Conservation (phyloP, 1,140 invertebrate genomes). For the Hylaeus anthracinus region DNA sequence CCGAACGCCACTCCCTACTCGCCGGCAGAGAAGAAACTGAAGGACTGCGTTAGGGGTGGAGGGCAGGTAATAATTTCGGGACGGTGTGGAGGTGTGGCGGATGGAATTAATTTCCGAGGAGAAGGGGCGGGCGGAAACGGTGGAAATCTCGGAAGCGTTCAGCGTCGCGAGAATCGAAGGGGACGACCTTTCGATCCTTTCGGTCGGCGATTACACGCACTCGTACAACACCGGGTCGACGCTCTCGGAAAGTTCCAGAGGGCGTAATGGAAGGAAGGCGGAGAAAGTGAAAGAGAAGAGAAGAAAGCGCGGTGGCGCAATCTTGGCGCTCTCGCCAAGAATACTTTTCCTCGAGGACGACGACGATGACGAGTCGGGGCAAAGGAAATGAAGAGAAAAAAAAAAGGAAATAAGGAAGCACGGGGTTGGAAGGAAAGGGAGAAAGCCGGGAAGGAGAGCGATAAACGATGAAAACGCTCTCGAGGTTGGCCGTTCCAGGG, state of each 20-base stretch:
- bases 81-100: background rate
- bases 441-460: no score
- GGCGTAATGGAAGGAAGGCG: background rate
- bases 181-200: background rate
- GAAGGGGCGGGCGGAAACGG: background rate
- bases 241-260: background rate
- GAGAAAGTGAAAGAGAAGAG: background rate
- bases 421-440: background rate
- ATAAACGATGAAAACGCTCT: constrained; percentile 39
- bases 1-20: no score
- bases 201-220: constrained; percentile 6
- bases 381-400: constrained; percentile 10
- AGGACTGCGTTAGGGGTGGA: no score
- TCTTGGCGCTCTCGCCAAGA: constrained; percentile 20
- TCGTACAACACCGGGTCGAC: constrained; percentile 1
- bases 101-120: constrained; percentile 27
- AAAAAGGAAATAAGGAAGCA: background rate
- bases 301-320: background rate
- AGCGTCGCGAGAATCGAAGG: constrained; percentile 8
- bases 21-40: no score
- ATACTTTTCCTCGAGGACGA: constrained; percentile 43
- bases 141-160: background rate
- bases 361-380: constrained; percentile 7
- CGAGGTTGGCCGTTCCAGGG: constrained; percentile 52
- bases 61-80: background rate